phyloP scores from a whole-genome alignment of 2,113 vertebrate species.

The Rhinichthys klamathensis region DNA sequence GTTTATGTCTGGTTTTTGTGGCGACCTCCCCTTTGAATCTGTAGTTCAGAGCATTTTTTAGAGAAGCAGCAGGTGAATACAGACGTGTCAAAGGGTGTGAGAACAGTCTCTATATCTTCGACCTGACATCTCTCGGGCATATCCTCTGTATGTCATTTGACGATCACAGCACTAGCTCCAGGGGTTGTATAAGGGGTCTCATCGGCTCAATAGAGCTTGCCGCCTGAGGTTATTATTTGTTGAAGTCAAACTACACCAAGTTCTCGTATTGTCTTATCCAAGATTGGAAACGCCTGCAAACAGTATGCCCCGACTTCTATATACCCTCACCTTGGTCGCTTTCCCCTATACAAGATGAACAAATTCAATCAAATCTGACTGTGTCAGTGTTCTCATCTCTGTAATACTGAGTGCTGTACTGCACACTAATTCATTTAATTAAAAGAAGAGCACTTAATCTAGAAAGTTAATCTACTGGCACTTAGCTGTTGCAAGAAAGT shows the following conservation, averaged over 20 bases:
- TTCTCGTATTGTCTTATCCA: not conserved
- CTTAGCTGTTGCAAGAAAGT: constrained; percentile 8
- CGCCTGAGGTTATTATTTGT: not conserved
- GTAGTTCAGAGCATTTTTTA: constrained; percentile 1
- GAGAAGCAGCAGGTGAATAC: constrained; percentile 2
- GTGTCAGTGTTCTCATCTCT: constrained; percentile 42
- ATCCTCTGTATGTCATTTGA: constrained; percentile 9
- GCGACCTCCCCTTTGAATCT: not conserved
- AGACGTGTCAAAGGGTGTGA: not conserved
- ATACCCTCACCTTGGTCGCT: not conserved
- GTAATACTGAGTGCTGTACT: constrained; percentile 24
- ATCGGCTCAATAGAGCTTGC: constrained; percentile 14
- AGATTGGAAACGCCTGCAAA: constrained; percentile 12
- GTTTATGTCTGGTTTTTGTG: not conserved
- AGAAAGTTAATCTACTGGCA: constrained; percentile 49
- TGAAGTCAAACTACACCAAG: constrained; percentile 1
- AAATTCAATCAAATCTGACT: constrained; percentile 39
- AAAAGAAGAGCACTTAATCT: constrained; percentile 55
- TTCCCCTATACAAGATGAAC: not conserved
- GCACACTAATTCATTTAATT: constrained; percentile 47
- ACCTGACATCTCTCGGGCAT: not conserved
- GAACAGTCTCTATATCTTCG: not conserved
- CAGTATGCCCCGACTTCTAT: not conserved
- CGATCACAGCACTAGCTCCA: not conserved
- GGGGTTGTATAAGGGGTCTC: not conserved